Base-by-base conservation (phyloP, 1,140 invertebrate genomes). In the Drosophila tropicalis region DNA sequence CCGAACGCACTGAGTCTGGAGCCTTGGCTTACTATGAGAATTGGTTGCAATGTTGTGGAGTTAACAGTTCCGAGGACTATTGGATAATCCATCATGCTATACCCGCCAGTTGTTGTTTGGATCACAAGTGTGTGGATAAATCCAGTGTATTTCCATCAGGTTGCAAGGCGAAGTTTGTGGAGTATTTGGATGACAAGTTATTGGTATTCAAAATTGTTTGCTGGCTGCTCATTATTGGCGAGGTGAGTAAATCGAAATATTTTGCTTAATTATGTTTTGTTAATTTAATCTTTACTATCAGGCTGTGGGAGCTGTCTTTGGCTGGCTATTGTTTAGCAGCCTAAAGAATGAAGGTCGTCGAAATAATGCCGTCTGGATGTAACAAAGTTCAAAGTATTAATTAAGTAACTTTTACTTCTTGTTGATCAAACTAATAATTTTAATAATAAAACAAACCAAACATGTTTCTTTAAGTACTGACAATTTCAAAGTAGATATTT, bases 301-400 rank as follows among this genome's bases (percentile, higher is more conserved):
- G 90, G 72, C 63, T 41, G 55, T 80, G 56, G 90, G 76, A 17
- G 90, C 80, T 12, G 66, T 80, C 9, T 73, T 91, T 5, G 90
- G 74, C 47, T 91, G 90, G 90, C 9, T 90, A 60, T 64, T 91
- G 4, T 78, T 81, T 40, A 91, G 79, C 22, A 87, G 83, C 7
- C 40, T 91, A 5, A 90, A 90, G 63, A 91, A 91, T 15, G 72
- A 90, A 47, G 86, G 73, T 34, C 76, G 90, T 3, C 86, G 90
- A 15, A 79, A 81, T 19, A 91, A 91, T 74, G 72, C 85, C n/a
- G 84, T 79, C 25, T 91, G 90, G 90, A 91, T 91, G 86, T 91
- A 64, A 12, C 17, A 47, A 22, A 51, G 55, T 62, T 51, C 56
- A 77, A 67, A 70, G 82, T 81, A 70, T 81, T 77, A 74, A 39